A percentile compares a stretch with the other conserved stretches of the same genome.
phyloP scores from a whole-genome alignment of 1,140 invertebrate genomes.

The Tetraneura akinire region DNA sequence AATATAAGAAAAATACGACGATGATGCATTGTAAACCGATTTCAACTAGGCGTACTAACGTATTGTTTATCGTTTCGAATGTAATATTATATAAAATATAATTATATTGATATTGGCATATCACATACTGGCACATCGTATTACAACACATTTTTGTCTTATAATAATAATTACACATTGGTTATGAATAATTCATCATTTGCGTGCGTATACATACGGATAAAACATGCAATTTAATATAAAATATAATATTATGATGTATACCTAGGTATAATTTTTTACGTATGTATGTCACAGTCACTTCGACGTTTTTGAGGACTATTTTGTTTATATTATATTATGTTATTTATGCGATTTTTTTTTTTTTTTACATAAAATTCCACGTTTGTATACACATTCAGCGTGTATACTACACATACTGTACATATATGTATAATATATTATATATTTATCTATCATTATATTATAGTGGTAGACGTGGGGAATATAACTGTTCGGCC shows the following conservation, averaged over 20 bases:
- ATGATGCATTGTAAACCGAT: no score
- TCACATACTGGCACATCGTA: no score
- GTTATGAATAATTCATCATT: slow-evolving; percentile 30
- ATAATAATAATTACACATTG: no score
- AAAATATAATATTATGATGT: not conserved
- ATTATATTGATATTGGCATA: no score
- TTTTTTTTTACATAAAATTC: slow-evolving; percentile 10
- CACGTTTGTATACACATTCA: not conserved
- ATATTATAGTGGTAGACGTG: slow-evolving; percentile 1
- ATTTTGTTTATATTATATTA: no score
- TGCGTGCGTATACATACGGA: not conserved
- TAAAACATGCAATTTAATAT: slow-evolving; percentile 1
- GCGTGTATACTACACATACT: no score
- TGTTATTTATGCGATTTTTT: not conserved
- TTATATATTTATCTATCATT: no score
- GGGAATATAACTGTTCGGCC: slow-evolving; percentile 24
- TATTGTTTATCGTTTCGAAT: no score
- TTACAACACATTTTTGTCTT: no score
- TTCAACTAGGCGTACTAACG: no score
- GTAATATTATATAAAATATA: no score
- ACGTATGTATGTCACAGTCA: slow-evolving; percentile 20
- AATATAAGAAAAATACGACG: no score
- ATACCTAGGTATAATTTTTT: not conserved
- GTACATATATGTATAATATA: not conserved
- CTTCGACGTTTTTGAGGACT: not conserved